phyloP scores from a whole-genome alignment of 2,113 vertebrate genomes.

The Rutilus rutilus region DNA sequence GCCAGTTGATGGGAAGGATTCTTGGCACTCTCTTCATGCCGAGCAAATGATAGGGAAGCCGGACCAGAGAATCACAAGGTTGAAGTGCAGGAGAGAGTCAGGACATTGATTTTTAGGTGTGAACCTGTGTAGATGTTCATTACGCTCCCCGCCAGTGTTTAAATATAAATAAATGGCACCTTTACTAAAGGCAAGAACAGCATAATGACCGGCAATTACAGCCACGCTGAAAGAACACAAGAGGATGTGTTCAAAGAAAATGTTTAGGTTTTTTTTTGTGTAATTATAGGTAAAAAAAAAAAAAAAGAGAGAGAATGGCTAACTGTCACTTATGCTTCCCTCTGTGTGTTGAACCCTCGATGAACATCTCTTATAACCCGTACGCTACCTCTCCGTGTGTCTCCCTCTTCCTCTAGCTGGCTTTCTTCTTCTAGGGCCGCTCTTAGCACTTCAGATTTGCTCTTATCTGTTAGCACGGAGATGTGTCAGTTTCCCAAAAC shows the following conservation, averaged over 20 bases:
- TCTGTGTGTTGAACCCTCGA: constrained; percentile 70
- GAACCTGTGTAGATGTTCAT: constrained; percentile 65
- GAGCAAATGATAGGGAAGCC: constrained; percentile 68
- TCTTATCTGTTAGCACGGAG: constrained; percentile 75
- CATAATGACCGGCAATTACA: constrained; percentile 35
- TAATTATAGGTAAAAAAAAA: constrained; percentile 55
- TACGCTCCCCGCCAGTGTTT: constrained; percentile 62
- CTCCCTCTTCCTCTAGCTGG: constrained; percentile 21
- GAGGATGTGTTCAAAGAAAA: constrained; percentile 62
- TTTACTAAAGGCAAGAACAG: constrained; percentile 50
- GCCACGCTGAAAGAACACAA: constrained; percentile 52
- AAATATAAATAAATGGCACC: constrained; percentile 59
- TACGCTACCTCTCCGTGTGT: neutral
- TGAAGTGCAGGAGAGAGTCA: constrained; percentile 58
- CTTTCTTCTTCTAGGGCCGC: constrained; percentile 65
- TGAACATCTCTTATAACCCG: constrained; percentile 51
- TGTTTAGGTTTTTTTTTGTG: constrained; percentile 50
- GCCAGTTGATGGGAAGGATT: constrained; percentile 57
- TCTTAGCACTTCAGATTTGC: constrained; percentile 71
- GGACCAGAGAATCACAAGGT: constrained; percentile 53
- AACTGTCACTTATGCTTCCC: constrained; percentile 62
- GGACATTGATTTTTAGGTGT: constrained; percentile 59
- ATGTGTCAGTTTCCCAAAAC: constrained; percentile 76
- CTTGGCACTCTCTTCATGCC: constrained; percentile 51
- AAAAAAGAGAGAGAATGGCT: constrained; percentile 45